phyloP scores from a whole-genome alignment of 2,888 invertebrate genomes.

The Drosophila leonis region DNA sequence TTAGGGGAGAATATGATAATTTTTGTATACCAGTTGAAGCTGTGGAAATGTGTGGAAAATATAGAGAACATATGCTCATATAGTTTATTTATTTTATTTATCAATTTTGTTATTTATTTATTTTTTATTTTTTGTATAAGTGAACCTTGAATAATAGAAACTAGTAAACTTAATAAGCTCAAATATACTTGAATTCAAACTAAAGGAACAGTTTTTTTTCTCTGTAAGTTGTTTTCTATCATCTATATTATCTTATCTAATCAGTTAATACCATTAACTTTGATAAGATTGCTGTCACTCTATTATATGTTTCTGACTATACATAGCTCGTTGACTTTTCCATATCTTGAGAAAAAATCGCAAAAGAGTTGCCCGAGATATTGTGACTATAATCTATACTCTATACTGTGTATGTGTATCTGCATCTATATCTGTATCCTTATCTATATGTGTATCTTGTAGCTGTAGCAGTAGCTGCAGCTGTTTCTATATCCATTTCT shows the following conservation, averaged over 20 bases:
- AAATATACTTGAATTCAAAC: background rate
- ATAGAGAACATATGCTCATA: background rate
- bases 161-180: too few relatives aligned
- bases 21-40: background rate
- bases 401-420: background rate
- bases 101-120: background rate
- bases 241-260: conserved; percentile 11
- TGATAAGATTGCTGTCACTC: background rate
- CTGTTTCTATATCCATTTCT: too few relatives aligned
- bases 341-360: background rate
- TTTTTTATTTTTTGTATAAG: too few relatives aligned
- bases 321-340: background rate
- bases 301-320: background rate
- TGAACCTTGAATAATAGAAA: too few relatives aligned
- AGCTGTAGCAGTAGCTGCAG: background rate
- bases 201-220: background rate
- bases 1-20: background rate
- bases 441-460: background rate
- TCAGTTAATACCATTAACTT: background rate
- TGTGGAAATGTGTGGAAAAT: background rate
- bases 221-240: background rate
- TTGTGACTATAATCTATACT: too few relatives aligned
- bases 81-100: background rate
- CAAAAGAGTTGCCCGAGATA: background rate
- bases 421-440: background rate